A percentile compares a stretch with the other conserved stretches of the same genome.
These are phyloP conservation scores for Troilus luridus DNA, from an alignment of 2,888 invertebrate species.

Conservation along the genomic window DNA sequence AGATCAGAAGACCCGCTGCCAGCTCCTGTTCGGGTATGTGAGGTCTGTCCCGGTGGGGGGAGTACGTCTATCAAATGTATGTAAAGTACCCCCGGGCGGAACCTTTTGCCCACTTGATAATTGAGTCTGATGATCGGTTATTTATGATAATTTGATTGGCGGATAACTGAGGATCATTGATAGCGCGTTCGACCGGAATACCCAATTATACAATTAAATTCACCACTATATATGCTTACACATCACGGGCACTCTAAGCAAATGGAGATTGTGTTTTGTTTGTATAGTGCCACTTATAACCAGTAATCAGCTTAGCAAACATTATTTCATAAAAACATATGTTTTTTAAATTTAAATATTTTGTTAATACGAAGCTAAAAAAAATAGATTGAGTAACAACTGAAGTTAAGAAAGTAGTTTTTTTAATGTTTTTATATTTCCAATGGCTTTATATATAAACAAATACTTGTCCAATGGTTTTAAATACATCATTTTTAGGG, in stretches of 20 bases:
- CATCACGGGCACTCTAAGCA: neutral
- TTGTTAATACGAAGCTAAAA: too few species aligned
- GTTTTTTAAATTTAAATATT: too few species aligned
- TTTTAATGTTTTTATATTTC: too few species aligned
- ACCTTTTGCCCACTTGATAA: neutral
- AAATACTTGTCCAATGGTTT: too few species aligned
- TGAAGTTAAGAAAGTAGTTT: too few species aligned
- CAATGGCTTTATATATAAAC: too few species aligned
- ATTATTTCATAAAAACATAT: too few species aligned
- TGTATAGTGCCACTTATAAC: neutral
- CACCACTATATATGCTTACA: neutral
- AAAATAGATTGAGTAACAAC: too few species aligned
- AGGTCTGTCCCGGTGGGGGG: neutral
- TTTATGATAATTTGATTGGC: slow-evolving; percentile 33
- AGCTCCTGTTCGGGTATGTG: slow-evolving; percentile 25
- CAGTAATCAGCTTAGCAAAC: neutral
- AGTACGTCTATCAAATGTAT: neutral
- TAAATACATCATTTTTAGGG: too few species aligned
- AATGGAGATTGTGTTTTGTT: neutral
- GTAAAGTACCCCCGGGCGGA: neutral
- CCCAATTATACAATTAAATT: neutral
- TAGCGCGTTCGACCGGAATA: neutral
- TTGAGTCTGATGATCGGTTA: slow-evolving; percentile 29
- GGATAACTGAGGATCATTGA: slow-evolving; percentile 3
- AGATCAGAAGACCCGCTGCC: neutral